A percentile compares a stretch with the other conserved stretches of the same genome.
Conservation (phyloP, 2,888 invertebrate species). For the Nemoura dubitans region DNA sequence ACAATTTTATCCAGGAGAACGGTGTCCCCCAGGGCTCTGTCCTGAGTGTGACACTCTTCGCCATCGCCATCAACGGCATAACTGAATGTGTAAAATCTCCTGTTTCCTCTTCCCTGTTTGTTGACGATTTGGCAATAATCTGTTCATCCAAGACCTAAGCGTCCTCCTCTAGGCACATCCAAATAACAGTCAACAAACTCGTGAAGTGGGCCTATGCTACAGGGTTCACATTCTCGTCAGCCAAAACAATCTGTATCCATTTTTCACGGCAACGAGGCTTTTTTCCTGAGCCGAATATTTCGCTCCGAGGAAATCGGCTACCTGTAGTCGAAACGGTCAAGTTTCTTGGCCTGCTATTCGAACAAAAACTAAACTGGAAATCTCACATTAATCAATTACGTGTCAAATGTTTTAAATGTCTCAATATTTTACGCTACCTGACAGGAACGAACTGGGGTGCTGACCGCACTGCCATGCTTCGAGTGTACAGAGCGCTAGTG, state of each 20-base stretch:
- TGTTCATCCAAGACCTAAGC: conserved; percentile 17
- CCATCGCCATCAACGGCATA: conserved; percentile 43
- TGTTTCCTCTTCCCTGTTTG: conserved; percentile 34
- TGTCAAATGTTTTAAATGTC: not conserved
- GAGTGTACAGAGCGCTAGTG: conserved; percentile 25
- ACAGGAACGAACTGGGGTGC: conserved; percentile 33
- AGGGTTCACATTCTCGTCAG: conserved; percentile 39
- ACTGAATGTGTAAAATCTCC: conserved; percentile 1
- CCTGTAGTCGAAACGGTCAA: not conserved
- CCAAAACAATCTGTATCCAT: conserved; percentile 38
- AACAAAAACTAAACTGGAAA: conserved; percentile 40
- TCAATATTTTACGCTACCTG: conserved; percentile 38
- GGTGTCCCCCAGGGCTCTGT: conserved; percentile 48
- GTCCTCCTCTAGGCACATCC: not conserved
- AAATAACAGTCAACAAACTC: conserved; percentile 35
- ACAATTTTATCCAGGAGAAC: conserved; percentile 3
- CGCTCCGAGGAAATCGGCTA: conserved; percentile 22
- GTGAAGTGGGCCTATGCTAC: conserved; percentile 19
- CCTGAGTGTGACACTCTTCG: conserved; percentile 42
- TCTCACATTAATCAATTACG: conserved; percentile 8
- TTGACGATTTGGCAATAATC: conserved; percentile 42
- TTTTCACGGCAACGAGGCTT: conserved; percentile 29
- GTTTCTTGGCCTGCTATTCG: conserved; percentile 36
- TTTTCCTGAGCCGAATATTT: conserved; percentile 28
- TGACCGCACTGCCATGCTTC: conserved; percentile 31